A percentile compares a stretch with the other conserved stretches of the same genome.
Conservation (phyloP, 2,113 vertebrate species). For the Panurus biarmicus region DNA sequence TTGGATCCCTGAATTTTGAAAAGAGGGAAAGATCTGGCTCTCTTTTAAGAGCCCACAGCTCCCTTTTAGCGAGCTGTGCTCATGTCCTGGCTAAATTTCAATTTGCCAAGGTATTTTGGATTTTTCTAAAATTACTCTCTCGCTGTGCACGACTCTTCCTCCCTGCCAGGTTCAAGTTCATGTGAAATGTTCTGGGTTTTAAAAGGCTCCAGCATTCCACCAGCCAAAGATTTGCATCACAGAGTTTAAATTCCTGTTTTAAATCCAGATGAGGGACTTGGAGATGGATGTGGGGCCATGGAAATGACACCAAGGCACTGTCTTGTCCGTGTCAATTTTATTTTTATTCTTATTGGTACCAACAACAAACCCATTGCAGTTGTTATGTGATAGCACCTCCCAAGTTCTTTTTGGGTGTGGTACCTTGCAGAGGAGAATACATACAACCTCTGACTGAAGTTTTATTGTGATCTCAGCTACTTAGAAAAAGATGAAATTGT, state of each 20-base stretch:
- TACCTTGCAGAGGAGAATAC: background rate
- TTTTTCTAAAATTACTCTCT: background rate
- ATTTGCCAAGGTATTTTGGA: background rate
- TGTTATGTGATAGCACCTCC: background rate
- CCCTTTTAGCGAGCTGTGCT: background rate
- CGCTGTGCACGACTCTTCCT: background rate
- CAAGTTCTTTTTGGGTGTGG: background rate
- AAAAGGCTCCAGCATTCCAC: background rate
- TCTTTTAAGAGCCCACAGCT: background rate
- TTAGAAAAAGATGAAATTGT: background rate
- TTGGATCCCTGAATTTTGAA: background rate
- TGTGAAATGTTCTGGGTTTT: background rate
- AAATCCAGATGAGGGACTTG: background rate
- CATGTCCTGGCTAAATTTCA: background rate
- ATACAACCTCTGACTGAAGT: background rate
- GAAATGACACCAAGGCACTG: background rate
- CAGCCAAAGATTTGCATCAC: background rate
- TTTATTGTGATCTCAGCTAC: background rate
- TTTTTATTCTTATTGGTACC: background rate
- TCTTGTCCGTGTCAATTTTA: background rate
- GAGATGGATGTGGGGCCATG: rapidly evolving
- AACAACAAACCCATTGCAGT: background rate
- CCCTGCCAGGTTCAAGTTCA: background rate
- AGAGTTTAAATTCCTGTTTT: background rate
- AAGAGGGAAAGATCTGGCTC: background rate